A percentile compares a stretch with the other conserved stretches of the same genome.
Conservation (phyloP, 2,888 invertebrate genomes). For the Polyommatus iphigenia region DNA sequence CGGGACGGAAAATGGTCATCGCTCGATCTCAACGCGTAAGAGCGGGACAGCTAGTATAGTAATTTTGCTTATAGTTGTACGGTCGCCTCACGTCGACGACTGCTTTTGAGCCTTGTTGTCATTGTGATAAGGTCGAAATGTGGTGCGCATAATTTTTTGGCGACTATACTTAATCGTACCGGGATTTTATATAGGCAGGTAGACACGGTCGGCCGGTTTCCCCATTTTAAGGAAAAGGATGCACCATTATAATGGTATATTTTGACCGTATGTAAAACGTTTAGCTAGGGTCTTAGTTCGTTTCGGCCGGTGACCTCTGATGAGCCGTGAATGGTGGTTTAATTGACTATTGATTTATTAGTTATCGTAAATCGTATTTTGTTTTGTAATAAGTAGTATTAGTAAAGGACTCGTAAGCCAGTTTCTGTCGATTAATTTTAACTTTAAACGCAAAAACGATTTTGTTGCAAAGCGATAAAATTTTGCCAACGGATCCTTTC, state of each 20-base stretch:
- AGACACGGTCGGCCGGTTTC: conserved; percentile 73
- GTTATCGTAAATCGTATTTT: conserved; percentile 13
- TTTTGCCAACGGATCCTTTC: neutral
- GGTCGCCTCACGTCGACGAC: neutral
- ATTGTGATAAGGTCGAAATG: neutral
- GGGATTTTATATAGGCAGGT: conserved; percentile 74
- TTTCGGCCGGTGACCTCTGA: conserved; percentile 66
- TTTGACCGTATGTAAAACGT: conserved; percentile 57
- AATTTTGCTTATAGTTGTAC: conserved; percentile 60
- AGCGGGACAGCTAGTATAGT: conserved; percentile 63
- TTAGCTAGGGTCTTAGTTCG: conserved; percentile 59
- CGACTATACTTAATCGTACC: conserved; percentile 61
- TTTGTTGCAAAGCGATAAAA: neutral
- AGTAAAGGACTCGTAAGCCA: neutral
- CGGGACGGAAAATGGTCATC: conserved; percentile 51
- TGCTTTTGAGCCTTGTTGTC: neutral
- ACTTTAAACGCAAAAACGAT: neutral
- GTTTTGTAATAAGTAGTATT: neutral
- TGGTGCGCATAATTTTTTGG: neutral
- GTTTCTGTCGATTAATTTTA: no score
- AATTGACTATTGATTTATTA: conserved; percentile 43
- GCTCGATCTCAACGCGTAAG: conserved; percentile 52
- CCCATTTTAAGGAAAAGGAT: conserved; percentile 67
- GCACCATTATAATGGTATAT: conserved; percentile 55
- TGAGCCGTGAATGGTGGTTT: conserved; percentile 63